Evolutionary conservation across 1,140 invertebrate genomes (phyloP), one percentile per base, ranked within the genome.

Genomic region (Papilio polytes): DNA sequence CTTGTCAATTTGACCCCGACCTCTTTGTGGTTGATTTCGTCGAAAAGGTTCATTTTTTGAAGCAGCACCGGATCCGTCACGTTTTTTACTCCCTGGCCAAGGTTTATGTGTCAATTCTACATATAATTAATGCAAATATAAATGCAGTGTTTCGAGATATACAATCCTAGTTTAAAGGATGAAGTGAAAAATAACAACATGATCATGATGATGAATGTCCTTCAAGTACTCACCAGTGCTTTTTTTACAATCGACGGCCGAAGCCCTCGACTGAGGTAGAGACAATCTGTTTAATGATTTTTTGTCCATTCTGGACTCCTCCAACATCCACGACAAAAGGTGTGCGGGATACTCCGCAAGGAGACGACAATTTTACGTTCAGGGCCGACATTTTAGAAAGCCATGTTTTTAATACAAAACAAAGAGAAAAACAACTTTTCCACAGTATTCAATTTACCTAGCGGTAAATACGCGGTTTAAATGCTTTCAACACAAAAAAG

Each of bases 371-470:
- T 92, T 91, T 90, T 95, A 96, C 94, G 93, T 96, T 96, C 96
- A 96, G 92, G 91, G 94, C 94, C 96, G 96, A 97, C 97, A 97
- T 97, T 96, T 97, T 97, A 97, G 96, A 96, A 97, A 97, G 96
- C 97, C 97, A 97, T 97, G 96, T 97, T 97, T 97, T 95, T 95
- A 89, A 93, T 93, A 92, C 90, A 90, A 92, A 92, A 95, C 91
- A 94, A 94, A 94, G 93, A 95, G 95, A 96, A 96, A 95, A 84
- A 81, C 76, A 88, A 86, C 85, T 87, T 87, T 83, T 81, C 88
- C 80, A 83, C 89, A 77, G 82, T 87, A 87, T 86, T 88, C 84
- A 80, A 81, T 89, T 91, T 89, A 92, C 89, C 87, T 84, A 88
- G 80, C 81, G 87, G 87, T 92, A 94, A 89, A 94, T 92, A 89